These are phyloP conservation scores for Temnothorax unifasciatus DNA, from an alignment of 2,888 invertebrate species.

Conservation along the genomic window DNA sequence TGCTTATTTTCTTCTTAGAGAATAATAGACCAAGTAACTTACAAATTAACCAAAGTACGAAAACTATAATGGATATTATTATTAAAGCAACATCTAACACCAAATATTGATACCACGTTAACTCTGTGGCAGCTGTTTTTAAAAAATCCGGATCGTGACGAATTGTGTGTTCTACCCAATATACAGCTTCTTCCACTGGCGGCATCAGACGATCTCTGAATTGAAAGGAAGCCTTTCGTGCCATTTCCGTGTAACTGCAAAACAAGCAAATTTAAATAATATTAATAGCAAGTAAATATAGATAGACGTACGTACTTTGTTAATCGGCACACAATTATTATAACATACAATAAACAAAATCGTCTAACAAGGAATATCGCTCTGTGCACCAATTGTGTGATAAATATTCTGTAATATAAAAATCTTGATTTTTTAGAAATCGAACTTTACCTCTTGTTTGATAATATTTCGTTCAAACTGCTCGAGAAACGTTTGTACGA, in stretches of 20 bases:
- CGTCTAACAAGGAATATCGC: not conserved
- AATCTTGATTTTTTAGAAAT: not conserved
- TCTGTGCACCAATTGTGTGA: not conserved
- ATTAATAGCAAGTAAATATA: not conserved
- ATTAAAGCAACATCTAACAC: not conserved
- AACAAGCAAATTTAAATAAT: not conserved
- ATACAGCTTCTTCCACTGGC: not conserved
- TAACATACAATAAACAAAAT: not conserved
- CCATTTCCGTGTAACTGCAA: not conserved
- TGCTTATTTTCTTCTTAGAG: not conserved
- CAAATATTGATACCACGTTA: not conserved
- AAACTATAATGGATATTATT: not conserved
- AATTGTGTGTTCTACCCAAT: not conserved
- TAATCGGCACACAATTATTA: not conserved
- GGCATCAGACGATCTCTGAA: not conserved
- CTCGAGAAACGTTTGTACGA: slow-evolving; percentile 70
- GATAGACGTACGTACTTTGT: not conserved
- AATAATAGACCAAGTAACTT: not conserved
- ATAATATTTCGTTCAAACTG: slow-evolving; percentile 73
- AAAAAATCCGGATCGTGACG: not conserved
- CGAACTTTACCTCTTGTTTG: slow-evolving; percentile 70
- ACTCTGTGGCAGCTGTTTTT: not conserved
- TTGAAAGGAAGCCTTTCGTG: not conserved
- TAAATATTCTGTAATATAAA: not conserved
- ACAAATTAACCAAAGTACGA: not conserved